A percentile compares a stretch with the other conserved stretches of the same genome.
phyloP scores from a whole-genome alignment of 2,888 invertebrate genomes.

The Lissonota sp. region DNA sequence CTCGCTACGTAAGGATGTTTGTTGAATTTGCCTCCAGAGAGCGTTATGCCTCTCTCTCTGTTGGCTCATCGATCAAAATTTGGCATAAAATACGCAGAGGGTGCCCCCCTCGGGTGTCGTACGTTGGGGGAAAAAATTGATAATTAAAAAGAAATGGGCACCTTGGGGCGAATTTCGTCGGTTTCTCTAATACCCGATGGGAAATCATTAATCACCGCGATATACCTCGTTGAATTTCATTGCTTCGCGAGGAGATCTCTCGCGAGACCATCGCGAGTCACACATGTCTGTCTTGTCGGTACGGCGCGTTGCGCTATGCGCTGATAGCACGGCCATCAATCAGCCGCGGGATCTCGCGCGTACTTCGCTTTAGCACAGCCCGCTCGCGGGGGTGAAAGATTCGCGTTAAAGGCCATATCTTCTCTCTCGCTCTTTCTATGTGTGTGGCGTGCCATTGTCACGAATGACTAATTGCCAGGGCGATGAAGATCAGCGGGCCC shows the following conservation, averaged over 20 bases:
- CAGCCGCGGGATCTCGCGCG: constrained; percentile 66
- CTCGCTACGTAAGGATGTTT: neutral
- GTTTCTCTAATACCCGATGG: constrained; percentile 17
- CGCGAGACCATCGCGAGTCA: constrained; percentile 28
- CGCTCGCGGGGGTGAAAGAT: constrained; percentile 15
- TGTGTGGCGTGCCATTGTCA: constrained; percentile 72
- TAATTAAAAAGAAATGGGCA: neutral
- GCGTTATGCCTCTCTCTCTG: too few relatives aligned
- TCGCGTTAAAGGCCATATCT: constrained; percentile 24
- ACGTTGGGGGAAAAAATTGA: neutral
- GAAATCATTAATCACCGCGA: constrained; percentile 49
- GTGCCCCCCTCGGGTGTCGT: too few relatives aligned
- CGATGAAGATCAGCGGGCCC: constrained; percentile 47
- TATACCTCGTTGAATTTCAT: constrained; percentile 53
- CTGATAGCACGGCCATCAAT: constrained; percentile 76
- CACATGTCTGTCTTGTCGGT: constrained; percentile 49
- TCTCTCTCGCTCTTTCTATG: neutral
- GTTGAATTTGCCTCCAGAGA: neutral
- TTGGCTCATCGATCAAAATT: too few relatives aligned
- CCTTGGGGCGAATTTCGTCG: constrained; percentile 44
- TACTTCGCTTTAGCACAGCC: too few relatives aligned
- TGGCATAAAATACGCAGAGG: too few relatives aligned
- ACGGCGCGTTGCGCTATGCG: constrained; percentile 58
- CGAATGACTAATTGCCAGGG: constrained; percentile 75
- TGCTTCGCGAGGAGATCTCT: constrained; percentile 40